These are phyloP conservation scores for Polyodon spathula DNA, from an alignment of 2,113 vertebrate species.

Conservation along the genomic window DNA sequence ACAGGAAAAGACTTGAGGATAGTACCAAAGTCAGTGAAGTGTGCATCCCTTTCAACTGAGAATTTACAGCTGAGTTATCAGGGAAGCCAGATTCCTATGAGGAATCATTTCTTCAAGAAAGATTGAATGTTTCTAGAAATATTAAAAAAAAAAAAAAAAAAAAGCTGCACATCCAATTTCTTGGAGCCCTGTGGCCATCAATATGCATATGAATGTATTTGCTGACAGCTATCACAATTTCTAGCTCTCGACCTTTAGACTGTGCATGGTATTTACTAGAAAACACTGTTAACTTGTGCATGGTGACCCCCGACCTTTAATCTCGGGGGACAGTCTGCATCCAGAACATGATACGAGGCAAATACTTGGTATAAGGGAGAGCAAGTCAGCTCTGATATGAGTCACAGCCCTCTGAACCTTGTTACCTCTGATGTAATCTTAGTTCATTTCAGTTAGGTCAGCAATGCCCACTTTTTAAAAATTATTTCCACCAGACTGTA, in stretches of 20 bases:
- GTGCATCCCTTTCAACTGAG: conserved; percentile 3
- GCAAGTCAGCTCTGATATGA: conserved; percentile 24
- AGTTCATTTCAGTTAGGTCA: not conserved
- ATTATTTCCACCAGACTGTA: conserved; percentile 33
- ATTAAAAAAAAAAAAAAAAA: no score
- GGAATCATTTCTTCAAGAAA: not conserved
- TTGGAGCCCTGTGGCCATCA: conserved; percentile 1
- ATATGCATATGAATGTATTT: conserved; percentile 10
- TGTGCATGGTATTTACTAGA: not conserved
- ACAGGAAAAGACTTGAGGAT: not conserved
- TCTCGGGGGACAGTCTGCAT: not conserved
- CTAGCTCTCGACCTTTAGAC: not conserved
- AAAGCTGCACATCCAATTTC: not conserved
- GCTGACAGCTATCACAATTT: not conserved
- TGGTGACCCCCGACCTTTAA: no score
- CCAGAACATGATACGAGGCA: conserved; percentile 7
- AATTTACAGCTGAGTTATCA: not conserved
- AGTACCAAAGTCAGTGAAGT: not conserved
- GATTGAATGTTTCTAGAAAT: not conserved
- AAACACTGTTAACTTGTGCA: no score
- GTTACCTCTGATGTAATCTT: conserved; percentile 23
- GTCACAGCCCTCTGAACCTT: conserved; percentile 14
- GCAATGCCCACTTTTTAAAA: not conserved
- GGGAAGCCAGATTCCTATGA: not conserved
- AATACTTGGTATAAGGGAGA: conserved; percentile 20